Conservation (phyloP, 2,113 vertebrate species). For the Cochlearius cochlearius region DNA sequence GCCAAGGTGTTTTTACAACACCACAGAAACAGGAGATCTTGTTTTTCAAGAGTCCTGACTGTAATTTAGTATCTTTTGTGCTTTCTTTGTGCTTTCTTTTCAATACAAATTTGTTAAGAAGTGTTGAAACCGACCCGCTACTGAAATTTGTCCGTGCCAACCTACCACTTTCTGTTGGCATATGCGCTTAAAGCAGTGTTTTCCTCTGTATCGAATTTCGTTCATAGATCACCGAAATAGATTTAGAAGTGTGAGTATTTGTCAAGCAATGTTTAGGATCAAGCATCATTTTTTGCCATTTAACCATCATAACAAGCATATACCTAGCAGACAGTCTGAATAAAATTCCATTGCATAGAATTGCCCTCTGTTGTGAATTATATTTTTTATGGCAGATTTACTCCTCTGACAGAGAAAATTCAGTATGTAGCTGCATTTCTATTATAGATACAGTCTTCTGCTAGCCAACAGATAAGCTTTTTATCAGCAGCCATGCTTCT, state of each 20-base stretch:
- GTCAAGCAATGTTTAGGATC: not conserved
- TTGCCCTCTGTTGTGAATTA: not conserved
- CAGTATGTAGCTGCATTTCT: slow-evolving; percentile 3
- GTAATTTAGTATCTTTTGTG: not conserved
- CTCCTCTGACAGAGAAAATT: slow-evolving; percentile 13
- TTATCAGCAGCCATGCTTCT: slow-evolving; percentile 35
- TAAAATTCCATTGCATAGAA: not conserved
- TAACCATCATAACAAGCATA: not conserved
- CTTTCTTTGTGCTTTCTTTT: not conserved
- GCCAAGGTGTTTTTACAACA: not conserved
- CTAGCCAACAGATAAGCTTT: slow-evolving; percentile 51
- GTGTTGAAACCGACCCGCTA: not conserved
- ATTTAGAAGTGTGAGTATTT: not conserved
- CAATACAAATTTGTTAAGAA: not conserved
- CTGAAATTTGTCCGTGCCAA: not conserved
- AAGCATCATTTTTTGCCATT: not conserved
- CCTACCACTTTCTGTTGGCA: not conserved
- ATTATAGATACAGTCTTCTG: slow-evolving; percentile 34
- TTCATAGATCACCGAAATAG: not conserved
- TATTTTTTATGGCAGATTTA: slow-evolving; percentile 24
- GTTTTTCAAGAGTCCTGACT: not conserved
- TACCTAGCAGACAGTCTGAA: not conserved
- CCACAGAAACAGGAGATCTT: not conserved
- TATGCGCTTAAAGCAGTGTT: not conserved
- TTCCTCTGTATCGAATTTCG: not conserved